phyloP scores from a whole-genome alignment of 2,888 invertebrate genomes.

The Drosophila neutralis region DNA sequence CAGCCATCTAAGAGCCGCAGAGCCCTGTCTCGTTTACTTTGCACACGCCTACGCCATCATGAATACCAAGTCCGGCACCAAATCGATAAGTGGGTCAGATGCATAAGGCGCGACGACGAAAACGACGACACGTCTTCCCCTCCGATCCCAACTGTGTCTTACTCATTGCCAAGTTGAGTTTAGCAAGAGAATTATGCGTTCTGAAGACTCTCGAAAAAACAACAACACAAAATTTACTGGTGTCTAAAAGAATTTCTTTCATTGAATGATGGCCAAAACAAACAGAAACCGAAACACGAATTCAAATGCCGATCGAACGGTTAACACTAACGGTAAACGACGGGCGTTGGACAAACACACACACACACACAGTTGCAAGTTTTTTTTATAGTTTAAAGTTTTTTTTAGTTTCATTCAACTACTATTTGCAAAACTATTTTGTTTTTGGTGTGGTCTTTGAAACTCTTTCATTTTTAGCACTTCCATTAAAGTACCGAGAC shows the following conservation, averaged over 20 bases:
- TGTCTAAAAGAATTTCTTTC: constrained; percentile 68
- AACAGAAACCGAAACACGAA: constrained; percentile 47
- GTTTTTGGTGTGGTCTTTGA: constrained; percentile 32
- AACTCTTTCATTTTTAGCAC: constrained; percentile 71
- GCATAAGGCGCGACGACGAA: constrained; percentile 74
- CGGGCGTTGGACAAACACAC: constrained; percentile 17
- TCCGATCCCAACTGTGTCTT: neutral
- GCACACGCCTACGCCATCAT: constrained; percentile 53
- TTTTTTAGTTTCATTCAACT: constrained; percentile 9
- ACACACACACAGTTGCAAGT: constrained; percentile 12
- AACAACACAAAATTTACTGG: constrained; percentile 17
- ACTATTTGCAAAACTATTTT: constrained; percentile 58
- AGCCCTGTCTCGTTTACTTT: constrained; percentile 8
- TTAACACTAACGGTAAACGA: constrained; percentile 61
- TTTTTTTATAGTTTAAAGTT: constrained; percentile 3
- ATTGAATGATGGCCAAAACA: constrained; percentile 54
- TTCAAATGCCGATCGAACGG: constrained; percentile 51
- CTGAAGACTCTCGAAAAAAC: constrained; percentile 34
- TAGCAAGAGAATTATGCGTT: constrained; percentile 60
- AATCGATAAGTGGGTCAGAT: constrained; percentile 73
- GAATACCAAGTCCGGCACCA: constrained; percentile 74
- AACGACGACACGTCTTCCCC: constrained; percentile 28
- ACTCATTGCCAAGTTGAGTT: constrained; percentile 19
- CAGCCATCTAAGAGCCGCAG: constrained; percentile 15
- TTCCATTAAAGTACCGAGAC: constrained; percentile 66